Percentiles rank a stretch among this genome's conserved stretches.
Evolutionary conservation across 1,140 invertebrate species (phyloP).

Genomic region (Drosophila lini): DNA sequence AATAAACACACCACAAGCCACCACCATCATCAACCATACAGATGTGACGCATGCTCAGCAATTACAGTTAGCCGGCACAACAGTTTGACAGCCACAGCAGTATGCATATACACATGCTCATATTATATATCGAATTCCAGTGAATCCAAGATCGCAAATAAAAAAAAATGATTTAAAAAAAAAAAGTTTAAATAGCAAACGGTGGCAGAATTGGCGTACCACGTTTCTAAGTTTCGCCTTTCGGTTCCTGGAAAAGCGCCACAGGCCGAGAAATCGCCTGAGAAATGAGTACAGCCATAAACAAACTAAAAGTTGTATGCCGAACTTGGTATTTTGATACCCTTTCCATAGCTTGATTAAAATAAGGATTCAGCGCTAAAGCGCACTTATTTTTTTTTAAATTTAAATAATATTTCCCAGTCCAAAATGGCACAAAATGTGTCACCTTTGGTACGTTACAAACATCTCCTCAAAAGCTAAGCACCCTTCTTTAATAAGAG

Average conservation of each 20-base stretch:
- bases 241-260: slow-evolving; percentile 35
- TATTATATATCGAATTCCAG: slow-evolving; percentile 31
- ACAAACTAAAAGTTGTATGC: background rate
- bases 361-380: background rate
- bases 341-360: background rate
- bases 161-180: background rate
- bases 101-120: background rate
- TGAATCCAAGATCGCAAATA: slow-evolving; percentile 11
- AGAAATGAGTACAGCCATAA: slow-evolving; percentile 19
- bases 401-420: background rate
- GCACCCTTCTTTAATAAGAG: background rate
- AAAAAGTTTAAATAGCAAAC: slow-evolving; percentile 29
- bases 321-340: background rate
- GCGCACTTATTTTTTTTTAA: too few relatives aligned
- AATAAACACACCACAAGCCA: slow-evolving; percentile 1
- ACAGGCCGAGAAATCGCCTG: slow-evolving; percentile 20
- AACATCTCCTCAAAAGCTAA: background rate
- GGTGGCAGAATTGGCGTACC: slow-evolving; percentile 33
- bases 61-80: slow-evolving; percentile 37
- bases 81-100: slow-evolving; percentile 22
- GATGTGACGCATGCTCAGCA: slow-evolving; percentile 50
- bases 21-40: slow-evolving; percentile 2
- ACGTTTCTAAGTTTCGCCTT: slow-evolving; percentile 21
- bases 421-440: too few relatives aligned
- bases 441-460: background rate